Conservation (phyloP, 2,888 invertebrate species). For the Lasioglossum malachurum region DNA sequence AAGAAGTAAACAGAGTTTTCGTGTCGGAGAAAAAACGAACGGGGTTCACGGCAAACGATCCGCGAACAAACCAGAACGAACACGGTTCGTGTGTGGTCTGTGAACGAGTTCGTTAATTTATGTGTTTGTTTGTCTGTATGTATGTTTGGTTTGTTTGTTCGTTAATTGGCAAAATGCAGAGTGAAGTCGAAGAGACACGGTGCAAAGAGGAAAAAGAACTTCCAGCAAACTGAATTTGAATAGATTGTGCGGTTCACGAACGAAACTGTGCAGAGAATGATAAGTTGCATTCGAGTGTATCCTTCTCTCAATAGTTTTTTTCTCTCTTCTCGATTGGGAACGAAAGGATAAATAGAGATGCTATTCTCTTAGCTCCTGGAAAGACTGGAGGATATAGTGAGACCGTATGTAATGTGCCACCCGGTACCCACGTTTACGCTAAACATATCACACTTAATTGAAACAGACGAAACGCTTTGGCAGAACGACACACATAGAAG, state of each 20-base stretch:
- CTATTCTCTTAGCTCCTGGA: not conserved
- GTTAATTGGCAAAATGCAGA: constrained; percentile 33
- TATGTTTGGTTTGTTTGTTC: too few species aligned
- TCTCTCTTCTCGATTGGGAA: not conserved
- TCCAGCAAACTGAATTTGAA: not conserved
- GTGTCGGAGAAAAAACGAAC: not conserved
- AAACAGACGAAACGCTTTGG: constrained; percentile 8
- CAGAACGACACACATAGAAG: constrained; percentile 37
- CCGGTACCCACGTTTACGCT: not conserved
- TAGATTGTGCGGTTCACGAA: constrained; percentile 9
- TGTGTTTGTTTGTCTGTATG: not conserved
- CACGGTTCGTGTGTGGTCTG: not conserved
- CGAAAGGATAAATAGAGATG: not conserved
- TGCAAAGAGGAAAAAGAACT: constrained; percentile 2
- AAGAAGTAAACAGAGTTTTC: constrained; percentile 6
- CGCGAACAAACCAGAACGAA: not conserved
- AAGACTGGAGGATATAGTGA: not conserved
- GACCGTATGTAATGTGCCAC: too few species aligned
- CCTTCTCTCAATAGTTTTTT: not conserved
- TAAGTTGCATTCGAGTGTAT: constrained; percentile 15
- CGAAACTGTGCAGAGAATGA: constrained; percentile 12
- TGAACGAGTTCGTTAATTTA: not conserved
- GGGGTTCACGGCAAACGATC: not conserved
- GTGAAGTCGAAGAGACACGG: constrained; percentile 12
- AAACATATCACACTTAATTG: constrained; percentile 30